Percentiles rank a stretch among this genome's conserved stretches.
Evolutionary conservation across 2,888 invertebrate species (phyloP).

Genomic region (Agriopis aurantiaria): DNA sequence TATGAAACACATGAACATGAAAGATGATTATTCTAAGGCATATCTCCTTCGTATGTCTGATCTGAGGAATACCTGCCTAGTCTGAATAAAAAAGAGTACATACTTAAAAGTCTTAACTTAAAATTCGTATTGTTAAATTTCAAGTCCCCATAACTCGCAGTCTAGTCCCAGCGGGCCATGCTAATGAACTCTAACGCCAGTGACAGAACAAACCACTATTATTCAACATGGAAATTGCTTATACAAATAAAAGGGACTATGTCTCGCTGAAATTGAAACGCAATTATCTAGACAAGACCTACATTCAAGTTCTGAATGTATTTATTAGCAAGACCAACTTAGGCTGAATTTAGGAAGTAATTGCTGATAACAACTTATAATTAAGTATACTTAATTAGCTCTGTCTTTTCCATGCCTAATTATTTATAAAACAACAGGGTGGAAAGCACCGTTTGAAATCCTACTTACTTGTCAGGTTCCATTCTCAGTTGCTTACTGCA

Average conservation of each 20-base stretch:
- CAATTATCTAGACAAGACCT: background rate
- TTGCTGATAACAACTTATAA: background rate
- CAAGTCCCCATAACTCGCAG: background rate
- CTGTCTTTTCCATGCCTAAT: background rate
- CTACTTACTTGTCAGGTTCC: background rate
- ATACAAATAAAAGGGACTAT: conserved; percentile 12
- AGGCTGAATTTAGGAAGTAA: background rate
- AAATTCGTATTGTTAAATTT: too few species aligned
- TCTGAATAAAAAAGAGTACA: too few species aligned
- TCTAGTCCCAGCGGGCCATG: conserved; percentile 14
- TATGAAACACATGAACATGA: too few species aligned
- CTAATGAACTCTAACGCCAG: conserved; percentile 25
- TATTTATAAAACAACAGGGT: background rate
- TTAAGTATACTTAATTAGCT: too few species aligned
- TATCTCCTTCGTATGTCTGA: too few species aligned
- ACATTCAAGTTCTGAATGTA: background rate
- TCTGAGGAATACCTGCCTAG: too few species aligned
- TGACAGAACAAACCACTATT: conserved; percentile 22
- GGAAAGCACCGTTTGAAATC: background rate
- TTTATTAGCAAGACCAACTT: background rate
- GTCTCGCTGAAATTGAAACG: background rate
- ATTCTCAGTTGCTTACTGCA: background rate
- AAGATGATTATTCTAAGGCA: too few species aligned
- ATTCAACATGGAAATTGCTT: conserved; percentile 27
- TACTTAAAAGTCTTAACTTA: too few species aligned